These are phyloP conservation scores for Tinea trinotella DNA, from an alignment of 2,888 invertebrate genomes.

Conservation along the genomic window DNA sequence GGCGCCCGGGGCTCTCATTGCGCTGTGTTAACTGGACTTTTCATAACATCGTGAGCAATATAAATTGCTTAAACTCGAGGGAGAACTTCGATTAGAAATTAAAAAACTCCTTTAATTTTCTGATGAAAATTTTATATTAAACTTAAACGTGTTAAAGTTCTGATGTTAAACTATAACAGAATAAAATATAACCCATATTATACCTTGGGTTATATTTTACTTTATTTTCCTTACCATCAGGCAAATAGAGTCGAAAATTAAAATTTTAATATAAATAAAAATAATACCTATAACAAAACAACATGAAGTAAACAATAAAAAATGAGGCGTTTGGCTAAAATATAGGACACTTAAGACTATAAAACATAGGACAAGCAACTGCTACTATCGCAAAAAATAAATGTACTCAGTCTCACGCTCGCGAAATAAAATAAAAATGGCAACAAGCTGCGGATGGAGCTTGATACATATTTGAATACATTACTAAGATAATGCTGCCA, in stretches of 20 bases:
- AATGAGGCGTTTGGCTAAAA: not conserved
- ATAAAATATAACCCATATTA: not conserved
- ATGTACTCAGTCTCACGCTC: conserved; percentile 51
- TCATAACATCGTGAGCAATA: conserved; percentile 26
- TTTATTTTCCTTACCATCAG: no score
- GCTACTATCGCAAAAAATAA: conserved; percentile 7
- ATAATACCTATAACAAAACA: no score
- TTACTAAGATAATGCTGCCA: conserved; percentile 31
- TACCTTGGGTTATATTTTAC: no score
- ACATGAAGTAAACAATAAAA: not conserved
- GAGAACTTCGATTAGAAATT: conserved; percentile 12
- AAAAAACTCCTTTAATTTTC: not conserved
- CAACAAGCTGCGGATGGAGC: conserved; percentile 62
- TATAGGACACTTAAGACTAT: not conserved
- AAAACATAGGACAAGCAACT: conserved; percentile 4
- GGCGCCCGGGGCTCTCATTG: conserved; percentile 52
- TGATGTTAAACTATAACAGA: not conserved
- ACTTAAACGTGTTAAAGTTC: not conserved
- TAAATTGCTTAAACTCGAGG: conserved; percentile 1
- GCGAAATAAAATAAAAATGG: conserved; percentile 67
- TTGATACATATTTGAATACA: conserved; percentile 72
- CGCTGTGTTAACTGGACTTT: conserved; percentile 40
- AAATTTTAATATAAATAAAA: no score
- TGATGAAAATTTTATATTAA: conserved; percentile 1
- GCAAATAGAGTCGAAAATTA: no score